Evolutionary conservation across 2,113 vertebrate species (phyloP).

Genomic region (Amphiprion percula): DNA sequence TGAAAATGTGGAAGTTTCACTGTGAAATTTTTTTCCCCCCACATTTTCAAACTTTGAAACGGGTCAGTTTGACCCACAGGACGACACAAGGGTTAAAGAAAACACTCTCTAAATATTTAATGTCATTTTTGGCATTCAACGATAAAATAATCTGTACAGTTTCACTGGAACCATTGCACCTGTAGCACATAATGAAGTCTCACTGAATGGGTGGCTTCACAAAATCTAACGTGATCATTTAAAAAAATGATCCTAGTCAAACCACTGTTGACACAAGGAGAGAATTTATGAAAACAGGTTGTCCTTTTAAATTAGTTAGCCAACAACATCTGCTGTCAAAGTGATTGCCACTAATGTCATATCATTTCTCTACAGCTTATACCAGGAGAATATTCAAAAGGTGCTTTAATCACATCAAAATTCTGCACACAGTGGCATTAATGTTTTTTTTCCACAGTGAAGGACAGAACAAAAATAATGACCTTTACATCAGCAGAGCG

Average conservation of each 20-base stretch:
- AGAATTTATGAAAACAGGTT: background rate
- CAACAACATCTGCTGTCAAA: background rate
- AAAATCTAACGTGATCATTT: background rate
- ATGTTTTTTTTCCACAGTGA: background rate
- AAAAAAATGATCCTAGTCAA: too few relatives aligned
- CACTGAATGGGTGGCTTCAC: background rate
- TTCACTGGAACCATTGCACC: too few relatives aligned
- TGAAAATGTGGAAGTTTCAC: too few relatives aligned
- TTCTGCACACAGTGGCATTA: background rate
- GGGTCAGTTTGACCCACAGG: too few relatives aligned
- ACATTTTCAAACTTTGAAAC: too few relatives aligned
- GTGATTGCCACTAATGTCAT: background rate
- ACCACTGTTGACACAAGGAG: too few relatives aligned
- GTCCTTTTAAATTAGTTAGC: background rate
- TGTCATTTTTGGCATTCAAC: too few relatives aligned
- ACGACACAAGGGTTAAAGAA: too few relatives aligned
- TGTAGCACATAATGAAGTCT: background rate
- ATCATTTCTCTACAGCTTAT: background rate
- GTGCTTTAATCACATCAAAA: slow-evolving; percentile 6
- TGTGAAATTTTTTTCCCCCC: too few relatives aligned
- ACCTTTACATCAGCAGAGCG: background rate
- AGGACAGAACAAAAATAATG: slow-evolving; percentile 9
- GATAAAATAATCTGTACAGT: too few relatives aligned
- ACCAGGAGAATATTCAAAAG: background rate
- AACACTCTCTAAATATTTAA: too few relatives aligned